phyloP scores from a whole-genome alignment of 2,113 vertebrate species.

The Astur gentilis region DNA sequence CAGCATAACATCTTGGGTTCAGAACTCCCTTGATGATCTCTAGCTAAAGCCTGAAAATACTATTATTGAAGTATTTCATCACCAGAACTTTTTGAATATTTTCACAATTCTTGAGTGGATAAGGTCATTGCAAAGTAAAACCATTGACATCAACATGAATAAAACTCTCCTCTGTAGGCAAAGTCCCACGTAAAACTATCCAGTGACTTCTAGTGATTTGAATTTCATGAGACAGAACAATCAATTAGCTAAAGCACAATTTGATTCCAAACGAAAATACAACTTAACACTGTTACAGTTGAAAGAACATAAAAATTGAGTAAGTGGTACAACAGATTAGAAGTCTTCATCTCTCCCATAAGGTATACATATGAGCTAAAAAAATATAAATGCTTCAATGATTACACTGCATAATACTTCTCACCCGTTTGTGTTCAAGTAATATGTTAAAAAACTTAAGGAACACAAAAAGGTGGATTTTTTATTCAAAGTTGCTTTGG shows the following conservation, averaged over 20 bases:
- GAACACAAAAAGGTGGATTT: background rate
- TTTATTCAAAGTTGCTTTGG: background rate
- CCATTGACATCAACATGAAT: background rate
- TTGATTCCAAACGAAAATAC: constrained; percentile 9
- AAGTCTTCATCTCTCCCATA: background rate
- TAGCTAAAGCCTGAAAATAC: background rate
- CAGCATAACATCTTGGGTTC: fast-evolving
- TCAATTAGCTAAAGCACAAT: background rate
- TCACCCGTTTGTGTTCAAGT: background rate
- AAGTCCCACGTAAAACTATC: background rate
- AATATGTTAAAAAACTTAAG: background rate
- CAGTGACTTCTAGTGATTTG: background rate
- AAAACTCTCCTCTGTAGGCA: background rate
- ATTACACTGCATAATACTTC: background rate
- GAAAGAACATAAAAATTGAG: background rate
- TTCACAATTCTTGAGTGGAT: background rate
- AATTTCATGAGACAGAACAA: background rate
- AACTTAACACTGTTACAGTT: background rate
- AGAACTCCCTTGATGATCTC: background rate
- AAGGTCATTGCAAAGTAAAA: background rate
- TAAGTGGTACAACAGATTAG: background rate
- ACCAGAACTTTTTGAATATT: background rate
- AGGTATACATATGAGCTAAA: background rate
- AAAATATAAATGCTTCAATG: background rate
- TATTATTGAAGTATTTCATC: background rate